phyloP scores from a whole-genome alignment of 2,113 vertebrate species.

The Ia io region DNA sequence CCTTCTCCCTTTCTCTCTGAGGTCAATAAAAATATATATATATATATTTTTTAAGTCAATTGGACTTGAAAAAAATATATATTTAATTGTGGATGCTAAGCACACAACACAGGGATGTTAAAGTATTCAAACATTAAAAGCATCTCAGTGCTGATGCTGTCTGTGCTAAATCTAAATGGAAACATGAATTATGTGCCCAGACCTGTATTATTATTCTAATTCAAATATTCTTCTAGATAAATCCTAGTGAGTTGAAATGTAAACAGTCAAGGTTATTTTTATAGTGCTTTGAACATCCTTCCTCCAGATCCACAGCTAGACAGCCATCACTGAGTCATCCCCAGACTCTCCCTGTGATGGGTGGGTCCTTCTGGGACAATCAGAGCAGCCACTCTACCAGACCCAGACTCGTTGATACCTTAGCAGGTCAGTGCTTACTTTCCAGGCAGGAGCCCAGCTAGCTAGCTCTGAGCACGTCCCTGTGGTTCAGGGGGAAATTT shows the following conservation, averaged over 20 bases:
- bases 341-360: background rate
- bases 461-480: background rate
- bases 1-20: too few species aligned
- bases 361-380: background rate
- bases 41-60: background rate
- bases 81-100: constrained; percentile 14
- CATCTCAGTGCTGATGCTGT: constrained; percentile 1
- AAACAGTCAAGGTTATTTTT: constrained; percentile 47
- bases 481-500: background rate
- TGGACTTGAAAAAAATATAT: background rate
- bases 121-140: constrained; percentile 53
- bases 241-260: constrained; percentile 47
- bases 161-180: constrained; percentile 40
- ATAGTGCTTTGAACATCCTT: background rate
- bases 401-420: background rate
- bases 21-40: too few species aligned
- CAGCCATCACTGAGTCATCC: background rate
- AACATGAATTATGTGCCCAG: constrained; percentile 33
- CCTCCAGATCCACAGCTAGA: background rate
- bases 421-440: background rate
- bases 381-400: background rate
- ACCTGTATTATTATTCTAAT: constrained; percentile 46
- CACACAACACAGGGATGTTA: constrained; percentile 14
- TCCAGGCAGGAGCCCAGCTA: background rate
- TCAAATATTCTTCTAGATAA: constrained; percentile 1